Base-by-base conservation (phyloP, 2,888 invertebrate genomes). In the Thalpophila matura region DNA sequence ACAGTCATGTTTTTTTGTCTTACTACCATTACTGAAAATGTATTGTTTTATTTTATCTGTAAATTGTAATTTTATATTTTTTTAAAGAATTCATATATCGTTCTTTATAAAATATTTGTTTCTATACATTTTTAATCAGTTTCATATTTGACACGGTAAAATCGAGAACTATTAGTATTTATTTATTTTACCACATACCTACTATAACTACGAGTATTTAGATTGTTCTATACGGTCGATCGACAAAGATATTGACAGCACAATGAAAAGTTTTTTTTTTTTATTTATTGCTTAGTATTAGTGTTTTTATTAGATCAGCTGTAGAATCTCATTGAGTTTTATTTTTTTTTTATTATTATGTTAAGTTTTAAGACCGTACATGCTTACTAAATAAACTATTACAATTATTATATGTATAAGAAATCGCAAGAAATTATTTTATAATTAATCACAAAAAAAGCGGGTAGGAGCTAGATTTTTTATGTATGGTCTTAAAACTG, bases 321-420 rank as follows among this genome's bases (percentile, higher is more conserved):
- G 80, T 91, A 89, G 92, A 92, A 92, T 93, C 92, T 93, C 93
- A 90, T 83, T 84, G 66, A 75, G 77, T 84, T 74, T 79, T 22
- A 60, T 54, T 58, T 74, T 77, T 78, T 74, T 67, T 70, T 69
- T 69, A 71, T n/a, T n/a, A 57, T 78, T 71, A 75, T 68, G 76
- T 84, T 80, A 63, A 67, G 55, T 78, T 77, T 81, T 71, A 60
- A 71, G 71, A 77, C 47, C 62, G 49, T 57, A 57, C 42, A 46
- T 51, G 14, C 2, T 6, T n/a, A 14, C 6, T 10, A 26, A 31
- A 10, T 2, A 18, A 42, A 71, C 5, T 45, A 46, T 24, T n/a
- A 33, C 18, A 31, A 22, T 14, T 27, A 29, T 43, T 27, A 29
- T 43, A 26, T 16, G 6, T 27, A 3, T 20, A 27, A 31, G 37